Evolutionary conservation across 2,888 invertebrate species (phyloP), one percentile per base, ranked within the genome.

Genomic region (Aphodius granarius): DNA sequence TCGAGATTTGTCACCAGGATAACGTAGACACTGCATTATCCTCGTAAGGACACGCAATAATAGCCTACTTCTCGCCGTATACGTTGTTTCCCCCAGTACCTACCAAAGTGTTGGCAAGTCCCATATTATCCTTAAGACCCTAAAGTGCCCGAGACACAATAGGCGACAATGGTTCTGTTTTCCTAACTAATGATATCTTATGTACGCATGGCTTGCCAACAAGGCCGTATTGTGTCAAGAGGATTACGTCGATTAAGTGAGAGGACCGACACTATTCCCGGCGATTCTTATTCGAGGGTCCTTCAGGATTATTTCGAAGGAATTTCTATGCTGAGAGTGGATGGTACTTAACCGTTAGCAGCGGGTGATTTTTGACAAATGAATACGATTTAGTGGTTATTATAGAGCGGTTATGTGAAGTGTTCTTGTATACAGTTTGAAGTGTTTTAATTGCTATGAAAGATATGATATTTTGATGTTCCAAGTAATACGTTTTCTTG

Each of bases 171-270:
- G 81, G 85, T 80, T 81, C 83, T 87, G 87, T 87, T 87, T 87
- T 86, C 86, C 86, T 85, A 87, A 86, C 86, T 86, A 87, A 87
- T 85, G 86, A 86, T 86, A 86, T 85, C 86, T 87, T 86, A 86
- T 83, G 81, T 81, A 86, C 86, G 86, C 86, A 84, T 84, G 86
- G 84, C 84, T 86, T 85, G 83, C 79, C 82, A 84, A 85, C 86
- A 86, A 78, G 75, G 66, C 74, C 9, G 71, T 74, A 79, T 79
- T 79, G 79, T 79, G 78, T 66, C 74, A 65, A 77, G 73, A 74
- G 76, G 74, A 76, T 76, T 76, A 76, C 64, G 70, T 70, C 74
- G 76, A 76, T 76, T 76, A 74, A 68, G 76, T 71, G 76, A 72
- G 74, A 76, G 74, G 74, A 72, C 74, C 73, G 73, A 74, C 74